Base-by-base conservation (phyloP, 2,113 vertebrate genomes). In the Arizona elegans region DNA sequence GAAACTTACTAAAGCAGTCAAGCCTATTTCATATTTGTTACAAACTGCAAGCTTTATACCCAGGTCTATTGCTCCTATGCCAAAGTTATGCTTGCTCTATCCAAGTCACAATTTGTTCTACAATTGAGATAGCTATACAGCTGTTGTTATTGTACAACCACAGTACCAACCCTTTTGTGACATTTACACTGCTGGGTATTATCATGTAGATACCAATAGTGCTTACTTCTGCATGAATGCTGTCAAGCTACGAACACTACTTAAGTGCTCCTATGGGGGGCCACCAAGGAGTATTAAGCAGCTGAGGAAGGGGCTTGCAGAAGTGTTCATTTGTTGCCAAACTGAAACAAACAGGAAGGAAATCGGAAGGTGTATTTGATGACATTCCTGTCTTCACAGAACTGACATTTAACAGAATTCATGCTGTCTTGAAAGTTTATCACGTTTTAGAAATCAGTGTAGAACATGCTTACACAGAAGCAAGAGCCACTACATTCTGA, bases 261-360 rank as follows among this genome's bases (percentile, higher is more conserved):
- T 62, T 59, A 50, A 55, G 54, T 8, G 54, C 54, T 85, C 62
- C 90, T 15, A 24, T 91, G 70, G 70, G 23, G 33, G 52, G 75
- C 11, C 23, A 19, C 70, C 24, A 86, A 43, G 26, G 54, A 23
- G 17, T 81, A 38, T 86, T 58, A 23, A 86, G n/a, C 21, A 10
- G 53, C 50, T 23, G 29, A 75, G 54, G 38, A 89, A 89, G 47
- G 17, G 59, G 50, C 8, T 53, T 33, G 75, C 29, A 62, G 10
- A 33, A 54, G 26, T 33, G 8, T 54, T 55, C 43, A 6, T 89
- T 59, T 43, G 38, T 62, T 90, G 62, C 89, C 50, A 75, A 26
- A 75, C 88, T 94, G 87, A 33, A 94, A 94, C 92, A 95, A 95
- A 94, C 92, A 94, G 81, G 8, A 7, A 95, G 91, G 96, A 94